Base-by-base conservation (phyloP, 2,797 vertebrate genomes). In the Petrocephalus sullivani region DNA sequence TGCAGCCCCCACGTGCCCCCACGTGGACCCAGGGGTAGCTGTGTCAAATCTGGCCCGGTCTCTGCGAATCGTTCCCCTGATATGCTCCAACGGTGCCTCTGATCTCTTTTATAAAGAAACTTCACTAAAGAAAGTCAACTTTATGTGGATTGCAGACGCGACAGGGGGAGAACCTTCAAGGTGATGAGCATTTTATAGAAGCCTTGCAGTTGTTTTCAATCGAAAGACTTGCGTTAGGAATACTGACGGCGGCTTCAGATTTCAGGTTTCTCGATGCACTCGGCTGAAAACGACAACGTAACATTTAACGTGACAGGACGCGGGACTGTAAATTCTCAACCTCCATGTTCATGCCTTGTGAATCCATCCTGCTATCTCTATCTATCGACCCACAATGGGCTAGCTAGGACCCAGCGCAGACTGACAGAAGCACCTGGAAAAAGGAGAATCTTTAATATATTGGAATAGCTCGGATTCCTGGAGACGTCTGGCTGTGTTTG, bases 401-500 rank as follows among this genome's bases (percentile, higher is more conserved):
- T 23, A 46, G 33, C 8, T 33, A 41, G 81, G 75, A 54, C 19
- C 53, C 75, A 9, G n/a, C 3, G 9, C 53, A 14, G 64, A 86
- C 78, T 85, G 49, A 86, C 51, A n/a, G 23, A 54, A 84, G 78
- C 89, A 58, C 56, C 10, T 21, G 33, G 85, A 37, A 89, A 87
- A 88, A 87, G 56, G 83, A 85, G 84, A 87, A 16, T 10, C 87
- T 83, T 82, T 78, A 87, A 57, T 88, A 71, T 54, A 41, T 8
- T 56, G 54, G 28, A 41, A 87, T 37, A 83, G 49, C 84, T 87
- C 60, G 10, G 83, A 56, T 54, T 85, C n/a, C 83, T 16, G 16
- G 51, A 85, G 83, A 89, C 82, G 58, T 57, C 84, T 88, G 88
- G 61, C 86, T 87, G 88, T 81, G 87, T 75, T 7, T 49, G 85